phyloP scores from a whole-genome alignment of 2,113 vertebrate species.

The Coryphaenoides rupestris region DNA sequence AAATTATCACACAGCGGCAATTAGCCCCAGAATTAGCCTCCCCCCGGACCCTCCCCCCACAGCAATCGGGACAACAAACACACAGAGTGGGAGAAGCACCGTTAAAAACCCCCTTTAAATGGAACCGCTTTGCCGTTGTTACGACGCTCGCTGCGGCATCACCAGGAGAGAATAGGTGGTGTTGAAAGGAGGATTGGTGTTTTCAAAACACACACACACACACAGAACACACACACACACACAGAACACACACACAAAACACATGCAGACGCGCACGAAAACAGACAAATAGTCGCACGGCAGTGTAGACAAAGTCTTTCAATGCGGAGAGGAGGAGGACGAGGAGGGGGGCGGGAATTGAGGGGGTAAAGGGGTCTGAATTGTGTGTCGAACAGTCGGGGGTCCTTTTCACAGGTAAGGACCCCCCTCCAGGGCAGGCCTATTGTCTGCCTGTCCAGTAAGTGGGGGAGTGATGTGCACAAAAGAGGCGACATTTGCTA shows the following conservation, averaged over 20 bases:
- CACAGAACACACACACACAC: constrained; percentile 29
- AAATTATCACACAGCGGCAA: too few relatives aligned
- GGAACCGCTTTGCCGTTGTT: too few relatives aligned
- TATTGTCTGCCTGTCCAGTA: constrained; percentile 70
- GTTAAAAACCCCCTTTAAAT: too few relatives aligned
- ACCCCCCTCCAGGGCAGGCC: constrained; percentile 59
- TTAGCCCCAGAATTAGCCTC: too few relatives aligned
- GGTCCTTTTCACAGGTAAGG: constrained; percentile 77
- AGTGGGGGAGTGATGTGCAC: constrained; percentile 63
- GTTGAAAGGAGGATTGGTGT: too few relatives aligned
- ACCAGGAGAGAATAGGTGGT: too few relatives aligned
- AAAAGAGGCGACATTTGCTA: constrained; percentile 71
- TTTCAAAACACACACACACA: constrained; percentile 24
- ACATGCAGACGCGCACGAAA: constrained; percentile 56
- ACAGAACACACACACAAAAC: constrained; percentile 47
- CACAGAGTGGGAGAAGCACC: too few relatives aligned
- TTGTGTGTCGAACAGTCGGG: constrained; percentile 57
- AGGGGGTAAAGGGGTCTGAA: constrained; percentile 59
- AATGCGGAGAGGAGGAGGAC: constrained; percentile 27
- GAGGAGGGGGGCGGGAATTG: constrained; percentile 53
- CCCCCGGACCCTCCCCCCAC: too few relatives aligned
- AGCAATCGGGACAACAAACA: too few relatives aligned
- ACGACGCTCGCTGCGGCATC: too few relatives aligned
- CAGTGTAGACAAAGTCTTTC: constrained; percentile 60
- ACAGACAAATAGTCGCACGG: constrained; percentile 58